Base-by-base conservation (phyloP, 1,140 invertebrate species). In the Drosophila simulans region DNA sequence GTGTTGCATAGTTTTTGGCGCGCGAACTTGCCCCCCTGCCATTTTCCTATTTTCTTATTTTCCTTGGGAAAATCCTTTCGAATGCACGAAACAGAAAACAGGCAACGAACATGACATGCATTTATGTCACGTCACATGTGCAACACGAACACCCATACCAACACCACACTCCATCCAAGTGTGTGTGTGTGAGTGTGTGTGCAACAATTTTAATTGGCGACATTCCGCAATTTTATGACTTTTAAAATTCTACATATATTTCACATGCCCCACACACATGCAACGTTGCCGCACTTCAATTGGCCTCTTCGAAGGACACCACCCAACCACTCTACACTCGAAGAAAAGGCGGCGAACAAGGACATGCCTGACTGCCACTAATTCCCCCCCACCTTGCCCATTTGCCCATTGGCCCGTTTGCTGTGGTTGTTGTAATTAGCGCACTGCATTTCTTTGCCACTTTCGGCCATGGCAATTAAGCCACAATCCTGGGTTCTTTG, bases 81-180 rank as follows among this genome's bases (percentile, higher is more conserved):
- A 75, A 51, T 65, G 65, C 75, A 88, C 84, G 83, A 69, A 88
- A 89, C 77, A 80, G 68, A 79, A 83, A 89, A 60, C 83, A 72
- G 84, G 71, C 75, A 88, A 80, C 84, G 74, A 84, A 88, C 83
- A 91, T 85, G 90, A 91, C 90, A 91, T 91, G 90, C 90, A 90
- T 91, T 91, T 91, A 91, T 91, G 90, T 91, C 90, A 91, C 90
- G 90, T 89, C 84, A 89, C 84, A 84, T 89, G 85, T 80, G 77
- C 78, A 89, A 89, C 84, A 84, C 84, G 84, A 80, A 72, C 64
- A 40, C 46, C 56, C 76, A 76, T 58, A 64, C 48, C 57, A 39
- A 74, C 63, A 57, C 57, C 3, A 31, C 8, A 8, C 25, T 17
- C 45, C 43, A 20, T 4, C 17, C 17, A 3, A 4, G 17, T 20